Percentiles rank a stretch among this genome's conserved stretches.
Conservation (phyloP, 2,797 vertebrate genomes). For the Paratrypauchen microcephalus region DNA sequence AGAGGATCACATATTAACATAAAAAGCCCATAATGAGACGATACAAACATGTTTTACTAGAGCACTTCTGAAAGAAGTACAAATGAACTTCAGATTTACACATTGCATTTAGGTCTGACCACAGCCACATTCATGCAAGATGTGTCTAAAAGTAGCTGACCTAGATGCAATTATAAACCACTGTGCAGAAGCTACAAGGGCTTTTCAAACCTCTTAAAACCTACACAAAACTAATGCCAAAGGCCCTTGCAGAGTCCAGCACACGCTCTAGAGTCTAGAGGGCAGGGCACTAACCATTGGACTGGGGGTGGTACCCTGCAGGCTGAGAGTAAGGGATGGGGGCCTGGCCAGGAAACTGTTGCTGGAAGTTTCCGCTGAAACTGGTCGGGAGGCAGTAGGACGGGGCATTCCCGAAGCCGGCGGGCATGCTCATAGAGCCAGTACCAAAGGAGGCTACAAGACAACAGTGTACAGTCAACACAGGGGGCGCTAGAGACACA, state of each 20-base stretch:
- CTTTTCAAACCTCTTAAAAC: constrained; percentile 3
- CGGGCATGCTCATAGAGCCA: constrained; percentile 97
- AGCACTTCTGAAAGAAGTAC: constrained; percentile 10
- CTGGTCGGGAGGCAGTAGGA: constrained; percentile 97
- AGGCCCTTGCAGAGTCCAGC: constrained; percentile 40
- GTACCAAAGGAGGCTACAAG: constrained; percentile 88
- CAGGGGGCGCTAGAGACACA: constrained; percentile 39
- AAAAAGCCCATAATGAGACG: constrained; percentile 5
- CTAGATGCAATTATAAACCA: constrained; percentile 51
- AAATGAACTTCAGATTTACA: background rate
- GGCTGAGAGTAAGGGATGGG: constrained; percentile 90
- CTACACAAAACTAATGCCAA: background rate
- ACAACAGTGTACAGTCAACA: constrained; percentile 50
- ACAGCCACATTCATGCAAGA: constrained; percentile 22
- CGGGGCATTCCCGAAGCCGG: constrained; percentile 91
- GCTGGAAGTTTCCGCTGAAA: constrained; percentile 95
- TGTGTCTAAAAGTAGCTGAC: constrained; percentile 10
- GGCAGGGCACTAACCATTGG: constrained; percentile 86
- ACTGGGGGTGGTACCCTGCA: constrained; percentile 90
- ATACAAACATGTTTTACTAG: background rate
- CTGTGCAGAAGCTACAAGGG: constrained; percentile 48
- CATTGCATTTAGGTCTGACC: constrained; percentile 54
- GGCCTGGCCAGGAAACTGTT: constrained; percentile 88
- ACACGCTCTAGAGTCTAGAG: constrained; percentile 37
- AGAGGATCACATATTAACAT: background rate